Base-by-base conservation (phyloP, 2,888 invertebrate species). In the Luperina testacea region DNA sequence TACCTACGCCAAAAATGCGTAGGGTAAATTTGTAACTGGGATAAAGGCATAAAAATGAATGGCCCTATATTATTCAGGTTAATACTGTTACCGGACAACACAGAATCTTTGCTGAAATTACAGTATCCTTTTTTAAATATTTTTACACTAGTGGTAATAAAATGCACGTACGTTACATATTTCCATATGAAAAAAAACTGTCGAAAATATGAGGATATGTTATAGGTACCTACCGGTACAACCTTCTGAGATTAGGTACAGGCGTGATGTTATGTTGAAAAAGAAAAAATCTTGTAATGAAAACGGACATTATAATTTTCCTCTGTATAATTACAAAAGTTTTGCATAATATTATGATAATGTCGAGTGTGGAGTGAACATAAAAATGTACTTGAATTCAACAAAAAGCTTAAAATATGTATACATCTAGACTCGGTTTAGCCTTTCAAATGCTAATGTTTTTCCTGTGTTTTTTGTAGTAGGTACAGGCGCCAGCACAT, bases 371-470 rank as follows among this genome's bases (percentile, higher is more conserved):
- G 13, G 48, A 42, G 1, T 38, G 38, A 67, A 83, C 67, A 77
- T 75, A 64, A 77, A 79, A 80, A 38, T 65, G 63, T 48, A 73
- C 69, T 83, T n/a, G 51, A 48, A 48, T 53, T 77, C 0, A 61
- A 74, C 32, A 59, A 78, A 82, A 73, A 64, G 7, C 59, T 71
- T 72, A 64, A 77, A 67, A 75, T 78, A 72, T 71, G 69, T 64
- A 57, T 85, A 51, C 57, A 65, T 72, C 82, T 83, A 85, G 82
- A 85, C 83, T 63, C 6, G n/a, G 42, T 45, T 73, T 64, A 64
- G 63, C 51, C 32, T 82, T 82, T 85, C 64, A 77, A 59, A 82
- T 83, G 74, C 68, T 72, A 77, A 85, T 85, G 61, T 61, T 53
- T 65, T 80, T 20, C 27, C 32, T 20, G 38, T 67, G 27, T 27